Evolutionary conservation across 2,797 vertebrate species (phyloP).

Genomic region (Melanogrammus aeglefinus): DNA sequence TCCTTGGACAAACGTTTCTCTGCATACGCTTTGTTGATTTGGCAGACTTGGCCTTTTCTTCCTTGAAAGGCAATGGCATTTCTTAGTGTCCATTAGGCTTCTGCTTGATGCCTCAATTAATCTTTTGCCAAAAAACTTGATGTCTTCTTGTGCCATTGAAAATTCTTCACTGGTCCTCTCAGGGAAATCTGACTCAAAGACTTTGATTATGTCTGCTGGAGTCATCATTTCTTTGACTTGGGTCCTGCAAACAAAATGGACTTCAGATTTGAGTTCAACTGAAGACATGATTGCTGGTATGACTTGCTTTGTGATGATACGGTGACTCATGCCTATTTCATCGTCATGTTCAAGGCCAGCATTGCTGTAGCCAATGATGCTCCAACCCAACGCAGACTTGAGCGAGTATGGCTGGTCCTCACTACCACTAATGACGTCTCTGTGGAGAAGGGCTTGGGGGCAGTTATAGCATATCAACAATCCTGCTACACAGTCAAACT

Average conservation of each 20-base stretch:
- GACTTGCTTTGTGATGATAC: not conserved
- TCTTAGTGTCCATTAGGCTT: too few relatives aligned
- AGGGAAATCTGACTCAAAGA: too few relatives aligned
- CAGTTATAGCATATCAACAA: slow-evolving; percentile 21
- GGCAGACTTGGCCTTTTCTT: too few relatives aligned
- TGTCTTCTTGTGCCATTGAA: not conserved
- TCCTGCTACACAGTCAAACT: slow-evolving; percentile 10
- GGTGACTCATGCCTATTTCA: slow-evolving; percentile 8
- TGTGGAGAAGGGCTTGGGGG: slow-evolving; percentile 17
- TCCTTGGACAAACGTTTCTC: slow-evolving; percentile 7
- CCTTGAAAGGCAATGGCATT: too few relatives aligned
- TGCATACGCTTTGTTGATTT: not conserved
- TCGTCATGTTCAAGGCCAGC: not conserved
- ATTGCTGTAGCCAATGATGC: not conserved
- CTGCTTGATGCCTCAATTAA: too few relatives aligned
- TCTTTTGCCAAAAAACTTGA: too few relatives aligned
- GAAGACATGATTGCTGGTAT: not conserved
- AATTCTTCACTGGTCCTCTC: not conserved
- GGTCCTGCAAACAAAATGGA: too few relatives aligned
- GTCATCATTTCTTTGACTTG: too few relatives aligned
- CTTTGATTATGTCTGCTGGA: too few relatives aligned
- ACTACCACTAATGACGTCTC: slow-evolving; percentile 10
- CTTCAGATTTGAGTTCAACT: too few relatives aligned
- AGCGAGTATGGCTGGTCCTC: slow-evolving; percentile 13
- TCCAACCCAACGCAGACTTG: slow-evolving; percentile 13